Conservation (phyloP, 2,113 vertebrate genomes). For the Actenoides hombroni region DNA sequence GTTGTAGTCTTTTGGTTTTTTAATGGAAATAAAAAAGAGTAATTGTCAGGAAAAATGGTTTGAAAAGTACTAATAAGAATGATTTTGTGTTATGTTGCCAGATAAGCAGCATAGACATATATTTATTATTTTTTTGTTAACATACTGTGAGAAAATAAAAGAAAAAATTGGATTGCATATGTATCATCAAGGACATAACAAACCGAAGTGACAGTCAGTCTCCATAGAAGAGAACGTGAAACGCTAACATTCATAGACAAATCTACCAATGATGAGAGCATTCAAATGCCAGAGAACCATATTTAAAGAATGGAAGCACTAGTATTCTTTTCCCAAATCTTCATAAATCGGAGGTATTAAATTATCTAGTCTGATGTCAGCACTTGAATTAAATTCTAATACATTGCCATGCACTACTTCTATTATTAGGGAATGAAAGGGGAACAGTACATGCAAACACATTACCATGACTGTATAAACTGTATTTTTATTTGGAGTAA, state of each 20-base stretch:
- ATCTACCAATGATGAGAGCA: background rate
- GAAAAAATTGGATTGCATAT: background rate
- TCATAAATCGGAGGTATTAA: background rate
- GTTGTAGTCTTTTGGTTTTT: background rate
- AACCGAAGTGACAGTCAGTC: background rate
- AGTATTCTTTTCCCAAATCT: background rate
- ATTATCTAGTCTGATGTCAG: background rate
- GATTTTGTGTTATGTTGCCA: background rate
- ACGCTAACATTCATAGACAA: background rate
- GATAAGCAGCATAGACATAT: background rate
- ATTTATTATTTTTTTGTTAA: background rate
- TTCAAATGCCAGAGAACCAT: background rate
- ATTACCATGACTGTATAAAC: background rate
- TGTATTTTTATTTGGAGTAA: conserved; percentile 1
- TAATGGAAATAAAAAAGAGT: background rate
- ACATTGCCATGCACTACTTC: background rate
- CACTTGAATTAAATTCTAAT: background rate
- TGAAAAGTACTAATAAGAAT: background rate
- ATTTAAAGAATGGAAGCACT: background rate
- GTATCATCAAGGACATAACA: background rate
- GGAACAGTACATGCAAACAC: background rate
- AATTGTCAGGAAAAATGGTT: background rate
- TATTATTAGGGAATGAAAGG: background rate
- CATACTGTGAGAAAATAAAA: background rate
- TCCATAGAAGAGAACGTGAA: background rate